phyloP scores from a whole-genome alignment of 2,888 invertebrate species.

The Anthrax anthrax region DNA sequence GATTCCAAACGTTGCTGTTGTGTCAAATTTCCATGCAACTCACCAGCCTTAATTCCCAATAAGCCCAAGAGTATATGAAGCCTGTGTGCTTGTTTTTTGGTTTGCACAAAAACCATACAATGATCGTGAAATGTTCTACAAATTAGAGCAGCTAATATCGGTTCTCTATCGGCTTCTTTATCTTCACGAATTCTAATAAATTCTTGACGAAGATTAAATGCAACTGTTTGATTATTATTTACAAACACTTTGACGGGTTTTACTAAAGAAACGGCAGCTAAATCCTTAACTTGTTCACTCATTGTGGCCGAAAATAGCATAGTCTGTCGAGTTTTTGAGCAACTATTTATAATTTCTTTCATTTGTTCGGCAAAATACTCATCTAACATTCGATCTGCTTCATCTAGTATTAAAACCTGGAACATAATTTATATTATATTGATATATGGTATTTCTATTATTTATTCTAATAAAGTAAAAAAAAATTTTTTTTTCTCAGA shows the following conservation, averaged over 20 bases:
- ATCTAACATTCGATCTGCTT: slow-evolving; percentile 82
- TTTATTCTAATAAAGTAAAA: not conserved
- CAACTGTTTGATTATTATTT: slow-evolving; percentile 90
- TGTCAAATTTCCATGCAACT: slow-evolving; percentile 91
- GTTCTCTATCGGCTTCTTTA: slow-evolving; percentile 82
- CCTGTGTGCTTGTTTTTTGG: slow-evolving; percentile 89
- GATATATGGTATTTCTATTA: not conserved
- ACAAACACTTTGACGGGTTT: slow-evolving; percentile 92
- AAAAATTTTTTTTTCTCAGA: not conserved
- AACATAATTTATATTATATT: not conserved
- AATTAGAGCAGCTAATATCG: slow-evolving; percentile 67
- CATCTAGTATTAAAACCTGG: slow-evolving; percentile 44
- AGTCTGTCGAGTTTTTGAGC: slow-evolving; percentile 82
- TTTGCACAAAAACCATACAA: slow-evolving; percentile 91
- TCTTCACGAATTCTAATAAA: slow-evolving; percentile 86
- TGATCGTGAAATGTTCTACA: slow-evolving; percentile 82
- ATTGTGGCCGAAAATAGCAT: slow-evolving; percentile 98
- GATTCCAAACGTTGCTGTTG: slow-evolving; percentile 90
- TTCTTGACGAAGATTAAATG: slow-evolving; percentile 89
- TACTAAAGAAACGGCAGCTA: slow-evolving; percentile 82
- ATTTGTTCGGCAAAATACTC: slow-evolving; percentile 98
- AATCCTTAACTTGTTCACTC: slow-evolving; percentile 96
- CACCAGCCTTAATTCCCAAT: slow-evolving; percentile 70
- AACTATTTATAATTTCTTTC: slow-evolving; percentile 92
- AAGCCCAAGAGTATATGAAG: slow-evolving; percentile 84